Evolutionary conservation across 1,140 invertebrate genomes (phyloP), one percentile per base, ranked within the genome.

Genomic region (Diuraphis noxia): DNA sequence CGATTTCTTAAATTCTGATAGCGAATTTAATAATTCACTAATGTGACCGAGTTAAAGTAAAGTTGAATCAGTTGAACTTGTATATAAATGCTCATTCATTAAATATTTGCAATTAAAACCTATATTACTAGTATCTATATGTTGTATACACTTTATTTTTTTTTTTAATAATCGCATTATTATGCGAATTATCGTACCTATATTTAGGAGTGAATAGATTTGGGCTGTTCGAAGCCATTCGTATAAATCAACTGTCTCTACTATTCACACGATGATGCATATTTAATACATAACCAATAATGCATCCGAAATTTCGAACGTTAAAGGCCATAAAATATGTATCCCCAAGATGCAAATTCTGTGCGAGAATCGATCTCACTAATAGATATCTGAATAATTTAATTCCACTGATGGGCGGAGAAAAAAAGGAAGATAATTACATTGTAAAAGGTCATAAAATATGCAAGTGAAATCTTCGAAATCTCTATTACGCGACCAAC

Each of bases 361-460:
- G 34, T 8, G 34, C 10, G 43, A 63, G 36, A 91, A 91, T 91
- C 77, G 89, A 91, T 91, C 77, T 81, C 41, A 38, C 43, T 81
- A 46, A 82, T 82, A 90, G 63, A 77, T 52, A 52, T 91, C 34
- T 91, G 43, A 91, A 91, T 91, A 82, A 91, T 91, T 91, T n/a
- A 91, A 40, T 43, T 36, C 4, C 21, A 17, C 46, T 63, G 56
- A 40, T n/a, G 63, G n/a, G 9, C 0, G 41, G 25, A 63, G 38
- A 89, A 77, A 77, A 89, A 82, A 90, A 79, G 5, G 41, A 25
- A 82, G 89, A 91, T 82, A 49, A 91, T 79, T 82, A 91, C 72
- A 52, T 52, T 91, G 89, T 91, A 91, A 91, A 52, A 91, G 41
- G 41, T 91, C 72, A 82, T 91, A 40, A 91, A 91, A 91, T 91